Evolutionary conservation across 2,797 vertebrate species (phyloP).

Genomic region (Leuciscus waleckii): DNA sequence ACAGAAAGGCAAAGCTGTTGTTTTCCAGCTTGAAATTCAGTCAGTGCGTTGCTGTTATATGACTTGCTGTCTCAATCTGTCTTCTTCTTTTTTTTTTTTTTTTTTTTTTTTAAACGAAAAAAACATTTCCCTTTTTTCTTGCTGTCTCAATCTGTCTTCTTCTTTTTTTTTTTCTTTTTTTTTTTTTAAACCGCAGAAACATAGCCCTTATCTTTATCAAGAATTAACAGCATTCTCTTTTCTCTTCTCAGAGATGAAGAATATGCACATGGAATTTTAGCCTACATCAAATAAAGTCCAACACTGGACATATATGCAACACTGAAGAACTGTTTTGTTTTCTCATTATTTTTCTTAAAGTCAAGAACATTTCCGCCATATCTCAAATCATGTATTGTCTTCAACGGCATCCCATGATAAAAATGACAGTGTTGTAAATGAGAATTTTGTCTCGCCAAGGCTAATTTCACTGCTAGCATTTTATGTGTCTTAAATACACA

Average conservation of each 20-base stretch:
- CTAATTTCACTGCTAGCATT: too few species aligned
- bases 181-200: not conserved
- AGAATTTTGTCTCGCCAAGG: too few species aligned
- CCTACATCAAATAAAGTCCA: not conserved
- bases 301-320: not conserved
- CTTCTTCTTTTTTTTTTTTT: not conserved
- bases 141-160: not conserved
- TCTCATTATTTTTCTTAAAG: not conserved
- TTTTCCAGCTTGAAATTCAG: constrained; percentile 16
- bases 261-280: not conserved
- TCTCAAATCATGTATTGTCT: not conserved
- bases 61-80: not conserved
- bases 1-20: constrained; percentile 7
- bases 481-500: too few species aligned
- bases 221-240: not conserved
- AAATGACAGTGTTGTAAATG: too few species aligned
- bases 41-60: not conserved
- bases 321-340: not conserved
- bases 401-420: too few species aligned
- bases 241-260: not conserved
- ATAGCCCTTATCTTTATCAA: constrained; percentile 14
- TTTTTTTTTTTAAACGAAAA: not conserved
- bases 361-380: not conserved
- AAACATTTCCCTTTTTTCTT: too few species aligned
- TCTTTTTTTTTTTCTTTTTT: not conserved